A percentile compares a stretch with the other conserved stretches of the same genome.
phyloP scores from a whole-genome alignment of 2,888 invertebrate species.

The Actias luna region DNA sequence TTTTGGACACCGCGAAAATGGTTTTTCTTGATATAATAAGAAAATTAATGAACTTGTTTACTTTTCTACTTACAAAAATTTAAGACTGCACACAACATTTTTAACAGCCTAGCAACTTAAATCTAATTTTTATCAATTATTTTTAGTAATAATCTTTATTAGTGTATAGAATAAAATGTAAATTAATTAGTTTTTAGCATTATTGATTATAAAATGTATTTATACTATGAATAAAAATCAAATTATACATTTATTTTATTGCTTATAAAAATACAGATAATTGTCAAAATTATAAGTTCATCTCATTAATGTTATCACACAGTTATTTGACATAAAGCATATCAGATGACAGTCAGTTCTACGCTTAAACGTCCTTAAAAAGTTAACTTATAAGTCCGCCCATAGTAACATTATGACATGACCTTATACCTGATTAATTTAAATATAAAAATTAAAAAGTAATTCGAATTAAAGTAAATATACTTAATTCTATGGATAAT shows the following conservation, averaged over 20 bases:
- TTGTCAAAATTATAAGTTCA: constrained; percentile 1
- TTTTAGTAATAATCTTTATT: neutral
- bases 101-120: neutral
- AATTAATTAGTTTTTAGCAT: neutral
- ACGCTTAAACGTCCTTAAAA: too few species aligned
- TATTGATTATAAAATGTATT: constrained; percentile 1
- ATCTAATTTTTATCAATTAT: too few species aligned
- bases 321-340: neutral
- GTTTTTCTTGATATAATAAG: too few species aligned
- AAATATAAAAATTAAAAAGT: neutral
- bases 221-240: constrained; percentile 11
- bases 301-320: neutral
- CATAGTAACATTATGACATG: neutral
- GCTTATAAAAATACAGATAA: constrained; percentile 14
- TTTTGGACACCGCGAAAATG: too few species aligned
- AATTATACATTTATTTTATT: constrained; percentile 12
- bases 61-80: too few species aligned
- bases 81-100: too few species aligned
- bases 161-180: neutral
- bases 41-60: too few species aligned
- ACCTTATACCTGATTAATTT: neutral
- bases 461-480: constrained; percentile 1
- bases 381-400: neutral
- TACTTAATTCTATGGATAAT: constrained; percentile 3
- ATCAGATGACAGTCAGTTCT: neutral